Conservation (phyloP, 2,113 vertebrate species). For the Ramphastos sulfuratus region DNA sequence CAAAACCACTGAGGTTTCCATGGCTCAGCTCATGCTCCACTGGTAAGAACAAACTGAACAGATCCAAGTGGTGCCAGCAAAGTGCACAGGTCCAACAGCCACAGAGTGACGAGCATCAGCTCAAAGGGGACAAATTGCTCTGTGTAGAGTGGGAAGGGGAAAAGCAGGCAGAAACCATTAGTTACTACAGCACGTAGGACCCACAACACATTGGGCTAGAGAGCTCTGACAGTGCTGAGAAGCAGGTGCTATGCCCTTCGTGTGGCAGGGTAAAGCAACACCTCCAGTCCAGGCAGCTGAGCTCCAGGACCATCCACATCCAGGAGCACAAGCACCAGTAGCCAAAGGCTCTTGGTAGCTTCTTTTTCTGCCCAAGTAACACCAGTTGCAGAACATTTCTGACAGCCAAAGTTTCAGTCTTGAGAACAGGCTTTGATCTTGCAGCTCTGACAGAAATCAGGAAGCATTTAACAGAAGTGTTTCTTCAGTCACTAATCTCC, state of each 20-base stretch:
- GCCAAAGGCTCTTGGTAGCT: neutral
- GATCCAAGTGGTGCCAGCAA: neutral
- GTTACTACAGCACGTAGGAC: neutral
- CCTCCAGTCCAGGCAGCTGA: neutral
- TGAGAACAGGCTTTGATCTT: conserved; percentile 25
- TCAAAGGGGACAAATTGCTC: neutral
- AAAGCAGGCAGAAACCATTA: neutral
- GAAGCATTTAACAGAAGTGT: conserved; percentile 26
- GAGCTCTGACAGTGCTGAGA: neutral
- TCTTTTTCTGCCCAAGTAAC: neutral
- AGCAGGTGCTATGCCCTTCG: neutral
- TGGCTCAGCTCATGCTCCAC: neutral
- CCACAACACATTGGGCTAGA: neutral
- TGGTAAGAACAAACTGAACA: neutral
- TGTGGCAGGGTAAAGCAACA: neutral
- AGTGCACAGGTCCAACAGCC: neutral
- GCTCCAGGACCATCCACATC: neutral
- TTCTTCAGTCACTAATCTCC: neutral
- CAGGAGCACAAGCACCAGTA: neutral
- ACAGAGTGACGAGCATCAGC: neutral
- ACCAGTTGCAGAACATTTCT: neutral
- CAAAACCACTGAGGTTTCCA: neutral
- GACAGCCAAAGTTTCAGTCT: neutral
- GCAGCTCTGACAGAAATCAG: neutral
- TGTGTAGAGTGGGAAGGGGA: neutral